Conservation (phyloP, 2,888 invertebrate genomes). For the Campoletis raptor region DNA sequence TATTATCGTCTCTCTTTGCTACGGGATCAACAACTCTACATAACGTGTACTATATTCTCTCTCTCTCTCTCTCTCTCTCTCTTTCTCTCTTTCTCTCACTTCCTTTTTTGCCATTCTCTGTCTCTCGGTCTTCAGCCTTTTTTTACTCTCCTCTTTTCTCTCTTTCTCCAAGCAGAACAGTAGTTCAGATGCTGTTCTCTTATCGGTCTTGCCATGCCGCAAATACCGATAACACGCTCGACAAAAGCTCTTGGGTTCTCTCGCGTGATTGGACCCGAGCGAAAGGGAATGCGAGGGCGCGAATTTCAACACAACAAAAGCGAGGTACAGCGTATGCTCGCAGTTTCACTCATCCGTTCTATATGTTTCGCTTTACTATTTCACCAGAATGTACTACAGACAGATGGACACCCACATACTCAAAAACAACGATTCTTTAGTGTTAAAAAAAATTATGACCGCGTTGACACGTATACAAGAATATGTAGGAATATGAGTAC, state of each 20-base stretch:
- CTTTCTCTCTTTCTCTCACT: not conserved
- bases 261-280: conserved; percentile 54
- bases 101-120: not conserved
- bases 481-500: not conserved
- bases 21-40: not conserved
- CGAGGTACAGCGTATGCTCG: conserved; percentile 35
- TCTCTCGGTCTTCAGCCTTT: not conserved
- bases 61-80: conserved; percentile 23
- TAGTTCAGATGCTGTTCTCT: conserved; percentile 47
- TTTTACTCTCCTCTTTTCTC: not conserved
- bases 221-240: conserved; percentile 64
- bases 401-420: not conserved
- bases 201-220: conserved; percentile 62
- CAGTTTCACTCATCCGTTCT: conserved; percentile 49
- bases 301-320: conserved; percentile 42
- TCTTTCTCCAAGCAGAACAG: conserved; percentile 2
- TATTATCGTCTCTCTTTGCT: conserved; percentile 28
- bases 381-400: not conserved
- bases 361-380: conserved; percentile 52
- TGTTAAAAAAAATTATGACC: not conserved
- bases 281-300: conserved; percentile 8
- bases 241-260: conserved; percentile 58
- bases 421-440: not conserved
- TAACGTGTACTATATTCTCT: not conserved
- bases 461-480: not conserved